Conservation (phyloP, 2,113 vertebrate genomes). For the Porphyrio hochstetteri region DNA sequence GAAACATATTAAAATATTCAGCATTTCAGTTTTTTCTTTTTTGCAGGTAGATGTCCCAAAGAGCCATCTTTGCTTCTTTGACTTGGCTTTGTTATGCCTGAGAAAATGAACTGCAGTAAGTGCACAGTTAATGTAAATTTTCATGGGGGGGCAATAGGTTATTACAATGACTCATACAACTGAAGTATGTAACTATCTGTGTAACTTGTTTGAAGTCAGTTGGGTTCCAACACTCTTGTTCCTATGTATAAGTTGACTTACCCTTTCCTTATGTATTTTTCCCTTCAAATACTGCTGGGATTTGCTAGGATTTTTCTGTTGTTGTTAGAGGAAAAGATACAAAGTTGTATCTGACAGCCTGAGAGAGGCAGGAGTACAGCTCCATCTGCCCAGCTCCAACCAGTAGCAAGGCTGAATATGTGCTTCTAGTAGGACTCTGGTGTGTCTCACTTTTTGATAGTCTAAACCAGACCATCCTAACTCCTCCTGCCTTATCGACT, state of each 20-base stretch:
- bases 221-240: background rate
- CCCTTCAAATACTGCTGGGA: background rate
- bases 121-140: background rate
- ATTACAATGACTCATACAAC: slow-evolving; percentile 5
- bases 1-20: background rate
- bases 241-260: background rate
- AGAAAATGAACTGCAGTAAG: background rate
- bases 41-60: background rate
- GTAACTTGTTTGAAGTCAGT: slow-evolving; percentile 25
- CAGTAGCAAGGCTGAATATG: background rate
- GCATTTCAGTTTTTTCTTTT: background rate
- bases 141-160: background rate
- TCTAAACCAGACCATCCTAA: background rate
- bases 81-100: background rate
- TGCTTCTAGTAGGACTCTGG: background rate
- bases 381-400: background rate
- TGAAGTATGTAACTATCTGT: background rate
- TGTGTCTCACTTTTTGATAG: background rate
- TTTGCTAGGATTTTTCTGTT: background rate
- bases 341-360: background rate
- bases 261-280: background rate
- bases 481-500: background rate
- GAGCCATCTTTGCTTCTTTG: background rate
- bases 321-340: background rate
- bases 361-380: background rate